These are phyloP conservation scores for Sicus ferrugineus DNA, from an alignment of 2,888 invertebrate genomes.

Conservation along the genomic window DNA sequence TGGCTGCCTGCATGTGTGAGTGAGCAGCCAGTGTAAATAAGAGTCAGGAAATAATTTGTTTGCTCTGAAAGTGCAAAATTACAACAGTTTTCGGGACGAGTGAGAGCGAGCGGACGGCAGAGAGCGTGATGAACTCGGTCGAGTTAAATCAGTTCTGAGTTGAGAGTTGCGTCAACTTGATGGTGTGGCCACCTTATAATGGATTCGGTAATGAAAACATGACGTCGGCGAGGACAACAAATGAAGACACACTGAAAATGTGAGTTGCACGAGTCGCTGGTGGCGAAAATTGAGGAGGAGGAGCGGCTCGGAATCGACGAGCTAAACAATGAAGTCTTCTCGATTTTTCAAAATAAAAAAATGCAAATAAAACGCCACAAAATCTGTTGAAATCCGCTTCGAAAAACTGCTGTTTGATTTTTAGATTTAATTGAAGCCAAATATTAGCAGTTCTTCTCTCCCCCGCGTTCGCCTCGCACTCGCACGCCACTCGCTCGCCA, in stretches of 20 bases:
- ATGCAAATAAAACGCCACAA: too few relatives aligned
- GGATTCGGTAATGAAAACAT: slow-evolving; percentile 21
- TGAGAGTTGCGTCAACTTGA: not conserved
- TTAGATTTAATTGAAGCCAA: slow-evolving; percentile 23
- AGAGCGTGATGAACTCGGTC: not conserved
- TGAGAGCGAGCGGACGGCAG: not conserved
- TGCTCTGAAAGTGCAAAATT: slow-evolving; percentile 28
- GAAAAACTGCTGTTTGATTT: too few relatives aligned
- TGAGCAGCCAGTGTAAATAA: slow-evolving; percentile 15
- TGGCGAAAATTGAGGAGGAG: not conserved
- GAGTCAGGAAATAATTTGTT: slow-evolving; percentile 31
- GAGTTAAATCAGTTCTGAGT: not conserved
- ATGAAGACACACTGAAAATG: slow-evolving; percentile 4
- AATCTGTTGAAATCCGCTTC: too few relatives aligned
- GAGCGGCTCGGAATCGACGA: too few relatives aligned
- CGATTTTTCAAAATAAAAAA: too few relatives aligned
- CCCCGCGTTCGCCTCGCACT: not conserved
- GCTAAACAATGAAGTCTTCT: too few relatives aligned
- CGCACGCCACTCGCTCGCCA: not conserved
- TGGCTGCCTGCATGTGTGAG: not conserved
- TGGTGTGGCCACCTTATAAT: not conserved
- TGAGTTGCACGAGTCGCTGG: not conserved
- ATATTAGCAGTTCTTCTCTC: slow-evolving; percentile 14
- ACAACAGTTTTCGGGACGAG: not conserved
- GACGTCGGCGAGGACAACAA: slow-evolving; percentile 11